A percentile compares a stretch with the other conserved stretches of the same genome.
These are phyloP conservation scores for Drosophila insularis DNA, from an alignment of 1,140 invertebrate species.

Conservation along the genomic window DNA sequence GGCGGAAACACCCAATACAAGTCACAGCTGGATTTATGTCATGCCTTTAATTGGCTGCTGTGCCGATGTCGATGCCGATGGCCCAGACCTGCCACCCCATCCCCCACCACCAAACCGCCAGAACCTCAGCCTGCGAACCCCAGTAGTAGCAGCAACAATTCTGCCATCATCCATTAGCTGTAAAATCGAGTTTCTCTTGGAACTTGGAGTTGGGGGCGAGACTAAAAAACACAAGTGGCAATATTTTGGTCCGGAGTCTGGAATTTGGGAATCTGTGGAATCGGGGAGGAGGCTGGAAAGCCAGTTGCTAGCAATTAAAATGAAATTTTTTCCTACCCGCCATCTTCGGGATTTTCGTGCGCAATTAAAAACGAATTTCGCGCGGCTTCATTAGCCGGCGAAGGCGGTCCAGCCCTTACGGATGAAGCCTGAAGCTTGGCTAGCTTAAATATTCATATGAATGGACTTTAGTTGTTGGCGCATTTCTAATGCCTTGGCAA, in stretches of 20 bases:
- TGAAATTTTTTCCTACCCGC: constrained; percentile 67
- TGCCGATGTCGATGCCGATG: constrained; percentile 59
- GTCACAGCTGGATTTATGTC: constrained; percentile 82
- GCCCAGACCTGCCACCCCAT: not conserved
- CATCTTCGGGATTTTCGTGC: constrained; percentile 71
- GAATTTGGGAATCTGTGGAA: constrained; percentile 28
- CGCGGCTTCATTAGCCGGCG: constrained; percentile 69
- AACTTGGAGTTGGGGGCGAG: constrained; percentile 24
- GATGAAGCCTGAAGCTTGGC: constrained; percentile 20
- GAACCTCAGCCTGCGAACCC: constrained; percentile 27
- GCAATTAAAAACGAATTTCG: constrained; percentile 81
- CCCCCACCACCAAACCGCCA: constrained; percentile 2
- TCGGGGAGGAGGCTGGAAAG: not conserved
- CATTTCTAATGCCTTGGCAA: constrained; percentile 11
- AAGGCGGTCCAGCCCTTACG: constrained; percentile 9
- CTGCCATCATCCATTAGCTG: constrained; percentile 73
- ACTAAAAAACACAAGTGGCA: constrained; percentile 75
- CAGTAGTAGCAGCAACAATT: constrained; percentile 48
- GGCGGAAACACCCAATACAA: constrained; percentile 82
- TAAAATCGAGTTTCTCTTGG: constrained; percentile 67
- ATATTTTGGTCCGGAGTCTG: constrained; percentile 44
- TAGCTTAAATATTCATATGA: constrained; percentile 76
- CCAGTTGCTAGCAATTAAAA: constrained; percentile 64
- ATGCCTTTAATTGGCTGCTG: constrained; percentile 82
- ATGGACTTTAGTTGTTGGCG: constrained; percentile 8